These are phyloP conservation scores for Cathartes aura DNA, from an alignment of 2,113 vertebrate genomes.

Conservation along the genomic window DNA sequence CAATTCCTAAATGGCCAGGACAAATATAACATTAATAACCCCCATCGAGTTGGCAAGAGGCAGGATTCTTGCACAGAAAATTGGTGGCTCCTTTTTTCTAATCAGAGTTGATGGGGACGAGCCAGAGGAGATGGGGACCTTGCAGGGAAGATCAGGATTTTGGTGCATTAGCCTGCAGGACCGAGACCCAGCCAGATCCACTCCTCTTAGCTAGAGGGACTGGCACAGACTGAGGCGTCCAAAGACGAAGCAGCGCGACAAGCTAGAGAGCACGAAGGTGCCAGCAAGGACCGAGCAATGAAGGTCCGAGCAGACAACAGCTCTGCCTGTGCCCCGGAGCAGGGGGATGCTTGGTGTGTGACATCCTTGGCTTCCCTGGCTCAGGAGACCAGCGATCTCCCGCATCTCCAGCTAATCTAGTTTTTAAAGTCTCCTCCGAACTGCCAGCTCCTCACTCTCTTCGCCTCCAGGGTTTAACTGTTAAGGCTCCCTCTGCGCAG, in stretches of 20 bases:
- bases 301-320: background rate
- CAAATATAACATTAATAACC: background rate
- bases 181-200: background rate
- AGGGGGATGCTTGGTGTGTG: fast-evolving
- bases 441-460: background rate
- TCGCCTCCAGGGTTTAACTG: background rate
- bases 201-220: background rate
- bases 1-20: background rate
- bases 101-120: background rate
- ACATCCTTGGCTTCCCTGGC: background rate
- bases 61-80: background rate
- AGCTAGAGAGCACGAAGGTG: background rate
- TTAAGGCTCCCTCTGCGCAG: fast-evolving
- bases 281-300: background rate
- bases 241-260: fast-evolving
- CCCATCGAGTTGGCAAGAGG: background rate
- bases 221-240: background rate
- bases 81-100: background rate
- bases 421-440: background rate
- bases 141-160: background rate
- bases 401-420: background rate
- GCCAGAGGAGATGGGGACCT: background rate
- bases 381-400: background rate
- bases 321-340: background rate
- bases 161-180: background rate